Evolutionary conservation across 2,113 vertebrate species (phyloP).

Genomic region (Trichomycterus rosablanca): DNA sequence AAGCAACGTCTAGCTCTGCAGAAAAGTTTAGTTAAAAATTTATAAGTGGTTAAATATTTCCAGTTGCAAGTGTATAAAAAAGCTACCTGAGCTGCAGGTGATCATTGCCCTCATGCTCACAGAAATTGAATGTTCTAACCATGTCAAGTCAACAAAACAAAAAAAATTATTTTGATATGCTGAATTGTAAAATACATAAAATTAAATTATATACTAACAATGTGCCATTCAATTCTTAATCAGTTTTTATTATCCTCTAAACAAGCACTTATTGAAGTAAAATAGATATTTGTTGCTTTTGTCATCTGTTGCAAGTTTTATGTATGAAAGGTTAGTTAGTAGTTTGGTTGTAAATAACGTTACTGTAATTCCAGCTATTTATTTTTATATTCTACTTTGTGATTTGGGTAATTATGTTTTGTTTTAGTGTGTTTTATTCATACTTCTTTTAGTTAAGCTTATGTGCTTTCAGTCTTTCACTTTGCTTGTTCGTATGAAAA

Average conservation of each 20-base stretch:
- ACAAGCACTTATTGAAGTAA: constrained; percentile 20
- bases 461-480: neutral
- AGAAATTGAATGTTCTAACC: constrained; percentile 30
- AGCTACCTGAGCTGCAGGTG: too few species aligned
- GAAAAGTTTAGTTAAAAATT: too few species aligned
- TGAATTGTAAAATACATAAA: constrained; percentile 29
- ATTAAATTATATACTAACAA: constrained; percentile 31
- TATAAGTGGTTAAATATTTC: too few species aligned
- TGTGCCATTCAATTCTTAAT: constrained; percentile 37
- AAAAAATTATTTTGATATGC: neutral
- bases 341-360: neutral
- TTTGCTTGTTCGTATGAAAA: constrained; percentile 13
- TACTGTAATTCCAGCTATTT: constrained; percentile 12
- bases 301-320: constrained; percentile 9
- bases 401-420: constrained; percentile 19
- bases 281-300: too few species aligned
- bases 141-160: neutral
- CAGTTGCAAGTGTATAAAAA: too few species aligned
- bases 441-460: constrained; percentile 9
- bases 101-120: too few species aligned
- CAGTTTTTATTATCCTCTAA: constrained; percentile 3
- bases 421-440: constrained; percentile 15
- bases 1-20: too few species aligned
- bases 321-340: constrained; percentile 5
- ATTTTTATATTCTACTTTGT: constrained; percentile 27